phyloP scores from a whole-genome alignment of 2,113 vertebrate genomes.

The Cercopithecus mona region DNA sequence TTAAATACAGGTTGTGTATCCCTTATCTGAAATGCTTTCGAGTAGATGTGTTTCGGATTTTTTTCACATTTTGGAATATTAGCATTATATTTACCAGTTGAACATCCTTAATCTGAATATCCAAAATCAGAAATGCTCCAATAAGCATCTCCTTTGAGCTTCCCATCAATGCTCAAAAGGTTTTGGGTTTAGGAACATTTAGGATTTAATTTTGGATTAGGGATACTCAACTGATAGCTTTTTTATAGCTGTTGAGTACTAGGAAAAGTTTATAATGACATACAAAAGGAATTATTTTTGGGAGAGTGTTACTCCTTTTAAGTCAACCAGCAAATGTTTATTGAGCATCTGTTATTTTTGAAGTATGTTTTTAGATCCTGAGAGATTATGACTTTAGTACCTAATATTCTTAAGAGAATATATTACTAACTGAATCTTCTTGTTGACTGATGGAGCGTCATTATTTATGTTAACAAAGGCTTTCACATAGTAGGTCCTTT shows the following conservation, averaged over 20 bases:
- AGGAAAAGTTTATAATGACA: neutral
- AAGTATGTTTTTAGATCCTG: constrained; percentile 37
- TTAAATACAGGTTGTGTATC: neutral
- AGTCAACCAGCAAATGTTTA: neutral
- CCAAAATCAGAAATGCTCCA: neutral
- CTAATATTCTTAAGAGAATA: constrained; percentile 12
- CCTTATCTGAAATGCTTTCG: neutral
- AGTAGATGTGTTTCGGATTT: neutral
- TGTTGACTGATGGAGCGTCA: neutral
- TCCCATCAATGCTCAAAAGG: neutral
- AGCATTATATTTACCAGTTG: neutral
- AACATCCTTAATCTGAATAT: neutral
- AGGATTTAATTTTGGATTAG: neutral
- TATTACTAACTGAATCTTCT: constrained; percentile 33
- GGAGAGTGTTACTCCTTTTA: neutral
- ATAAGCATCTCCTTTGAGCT: neutral
- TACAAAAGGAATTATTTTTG: neutral
- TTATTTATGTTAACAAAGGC: constrained; percentile 34
- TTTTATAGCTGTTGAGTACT: constrained; percentile 1
- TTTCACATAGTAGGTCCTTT: neutral
- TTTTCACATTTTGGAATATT: neutral
- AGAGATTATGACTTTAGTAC: neutral
- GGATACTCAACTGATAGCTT: neutral
- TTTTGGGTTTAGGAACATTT: neutral
- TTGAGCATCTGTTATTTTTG: neutral